Evolutionary conservation across 2,888 invertebrate species (phyloP), one percentile per base, ranked within the genome.

Genomic region (Cephonodes hylas): DNA sequence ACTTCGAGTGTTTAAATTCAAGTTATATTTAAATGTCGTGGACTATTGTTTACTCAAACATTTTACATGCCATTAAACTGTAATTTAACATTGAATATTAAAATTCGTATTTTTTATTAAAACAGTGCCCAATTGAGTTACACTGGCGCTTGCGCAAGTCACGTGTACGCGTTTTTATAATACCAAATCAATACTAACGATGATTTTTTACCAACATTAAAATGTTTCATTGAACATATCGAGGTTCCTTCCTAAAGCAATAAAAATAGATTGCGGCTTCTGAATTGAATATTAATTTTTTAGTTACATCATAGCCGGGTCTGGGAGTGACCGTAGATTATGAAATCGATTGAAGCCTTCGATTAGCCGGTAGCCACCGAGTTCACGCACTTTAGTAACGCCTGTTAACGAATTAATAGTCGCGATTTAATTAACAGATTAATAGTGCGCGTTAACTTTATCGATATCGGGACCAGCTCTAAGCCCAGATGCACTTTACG

Each of bases 351-450:
- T 63, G 63, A 64, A 65, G 67, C 56, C 65, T 67, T 59, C 42
- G 59, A 62, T 66, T 66, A 71, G 67, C 62, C 71, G 65, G 71
- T 74, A 70, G 71, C 73, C 64, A 65, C 56, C 69, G 62, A 64
- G 63, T 77, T 81, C 81, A 83, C 78, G 79, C 80, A 72, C 69
- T 76, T 86, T 79, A 81, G 85, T 77, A 76, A 86, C 81, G 85
- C 83, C 82, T 77, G 77, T 85, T 86, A 84, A 82, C 78, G 77
- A 85, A 85, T 86, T 83, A 83, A 82, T 83, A 79, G 79, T 77
- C 81, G 83, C 85, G 77, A 84, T 87, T 88, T 89, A 86, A 88
- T 88, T 88, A 83, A 83, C 64, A 73, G 74, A 81, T 83, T 85
- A 80, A 81, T 83, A 74, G 73, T 66, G 71, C 66, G 75, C 74